These are phyloP conservation scores for Suncus etruscus DNA, from an alignment of 2,113 vertebrate genomes.

Conservation along the genomic window DNA sequence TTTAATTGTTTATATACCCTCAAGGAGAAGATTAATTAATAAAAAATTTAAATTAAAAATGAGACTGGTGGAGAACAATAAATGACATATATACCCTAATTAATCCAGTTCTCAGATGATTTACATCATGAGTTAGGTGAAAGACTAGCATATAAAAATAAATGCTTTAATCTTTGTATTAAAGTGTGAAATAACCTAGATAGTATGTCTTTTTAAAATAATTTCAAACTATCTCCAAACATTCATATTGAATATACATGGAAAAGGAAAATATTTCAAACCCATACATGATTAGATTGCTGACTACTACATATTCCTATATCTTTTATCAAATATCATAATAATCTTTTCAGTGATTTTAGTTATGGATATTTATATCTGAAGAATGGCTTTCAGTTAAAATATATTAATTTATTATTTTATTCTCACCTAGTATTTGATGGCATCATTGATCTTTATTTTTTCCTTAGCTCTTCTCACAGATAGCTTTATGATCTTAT, in stretches of 20 bases:
- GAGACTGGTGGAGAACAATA: constrained; percentile 16
- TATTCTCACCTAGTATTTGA: constrained; percentile 56
- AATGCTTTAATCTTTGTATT: constrained; percentile 41
- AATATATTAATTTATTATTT: constrained; percentile 40
- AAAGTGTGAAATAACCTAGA: neutral
- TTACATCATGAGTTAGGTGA: constrained; percentile 70
- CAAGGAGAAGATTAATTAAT: constrained; percentile 45
- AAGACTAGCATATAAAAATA: constrained; percentile 34
- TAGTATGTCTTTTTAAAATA: constrained; percentile 23
- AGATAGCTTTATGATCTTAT: constrained; percentile 94
- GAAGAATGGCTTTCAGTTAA: constrained; percentile 73
- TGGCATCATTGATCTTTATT: constrained; percentile 56
- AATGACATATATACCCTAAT: constrained; percentile 28
- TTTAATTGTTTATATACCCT: constrained; percentile 39
- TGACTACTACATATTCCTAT: neutral
- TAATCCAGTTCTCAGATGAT: constrained; percentile 24
- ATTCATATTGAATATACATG: constrained; percentile 8
- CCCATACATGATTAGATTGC: constrained; percentile 18
- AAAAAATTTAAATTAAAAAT: constrained; percentile 44
- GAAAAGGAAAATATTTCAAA: constrained; percentile 47
- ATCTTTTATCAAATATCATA: constrained; percentile 68
- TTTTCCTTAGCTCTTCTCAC: constrained; percentile 92
- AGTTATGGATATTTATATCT: constrained; percentile 70
- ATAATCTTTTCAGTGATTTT: constrained; percentile 79
- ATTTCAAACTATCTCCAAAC: constrained; percentile 31